Evolutionary conservation across 2,888 invertebrate genomes (phyloP).

Genomic region (Lottia scabra): DNA sequence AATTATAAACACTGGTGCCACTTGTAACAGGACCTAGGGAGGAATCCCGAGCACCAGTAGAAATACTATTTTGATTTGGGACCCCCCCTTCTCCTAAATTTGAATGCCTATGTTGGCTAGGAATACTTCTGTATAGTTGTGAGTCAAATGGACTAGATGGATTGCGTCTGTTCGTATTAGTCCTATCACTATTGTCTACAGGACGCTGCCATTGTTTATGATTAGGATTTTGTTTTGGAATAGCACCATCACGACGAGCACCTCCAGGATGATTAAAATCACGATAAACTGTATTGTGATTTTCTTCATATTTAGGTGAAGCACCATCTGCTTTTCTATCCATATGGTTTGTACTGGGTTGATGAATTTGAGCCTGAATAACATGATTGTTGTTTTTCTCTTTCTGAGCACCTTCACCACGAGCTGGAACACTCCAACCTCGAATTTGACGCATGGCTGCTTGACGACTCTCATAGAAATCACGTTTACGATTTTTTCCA

Average conservation of each 20-base stretch:
- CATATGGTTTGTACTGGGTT: not conserved
- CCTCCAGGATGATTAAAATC: constrained; percentile 9
- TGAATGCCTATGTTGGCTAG: constrained; percentile 26
- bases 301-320: constrained; percentile 20
- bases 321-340: constrained; percentile 27
- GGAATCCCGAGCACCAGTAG: constrained; percentile 36
- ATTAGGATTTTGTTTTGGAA: constrained; percentile 32
- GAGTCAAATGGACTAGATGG: constrained; percentile 13
- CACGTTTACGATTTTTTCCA: constrained; percentile 74
- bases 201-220: not conserved
- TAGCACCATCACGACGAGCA: constrained; percentile 31
- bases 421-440: constrained; percentile 57
- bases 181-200: not conserved
- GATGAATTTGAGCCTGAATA: constrained; percentile 23
- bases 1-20: constrained; percentile 24
- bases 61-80: constrained; percentile 35
- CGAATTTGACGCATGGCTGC: constrained; percentile 61
- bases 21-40: constrained; percentile 30
- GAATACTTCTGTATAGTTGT: constrained; percentile 8
- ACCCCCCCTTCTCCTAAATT: constrained; percentile 52
- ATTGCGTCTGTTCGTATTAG: not conserved
- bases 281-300: constrained; percentile 8
- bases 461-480: constrained; percentile 58
- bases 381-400: constrained; percentile 14
- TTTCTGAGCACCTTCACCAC: constrained; percentile 32